A percentile compares a stretch with the other conserved stretches of the same genome.
Evolutionary conservation across 2,113 vertebrate species (phyloP).

Genomic region (Trichomycterus rosablanca): DNA sequence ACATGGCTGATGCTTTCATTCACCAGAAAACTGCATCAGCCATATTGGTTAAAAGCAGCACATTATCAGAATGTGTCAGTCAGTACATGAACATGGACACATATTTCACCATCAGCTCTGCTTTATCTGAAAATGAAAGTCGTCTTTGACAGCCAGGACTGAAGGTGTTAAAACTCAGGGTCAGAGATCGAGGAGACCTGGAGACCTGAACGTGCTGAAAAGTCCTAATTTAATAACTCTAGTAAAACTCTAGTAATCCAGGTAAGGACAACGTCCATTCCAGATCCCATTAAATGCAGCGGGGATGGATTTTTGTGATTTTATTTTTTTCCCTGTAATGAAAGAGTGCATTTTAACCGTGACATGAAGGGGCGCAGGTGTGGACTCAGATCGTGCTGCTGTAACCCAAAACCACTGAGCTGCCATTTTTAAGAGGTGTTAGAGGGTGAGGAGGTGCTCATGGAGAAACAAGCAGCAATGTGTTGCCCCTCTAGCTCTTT

Average conservation of each 20-base stretch:
- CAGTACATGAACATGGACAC: slow-evolving; percentile 42
- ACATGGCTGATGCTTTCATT: no score
- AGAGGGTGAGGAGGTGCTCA: slow-evolving; percentile 50
- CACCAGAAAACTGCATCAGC: slow-evolving; percentile 49
- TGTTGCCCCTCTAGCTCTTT: slow-evolving; percentile 3
- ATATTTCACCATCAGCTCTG: slow-evolving; percentile 51
- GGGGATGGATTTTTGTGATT: slow-evolving; percentile 48
- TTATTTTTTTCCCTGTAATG: slow-evolving; percentile 32
- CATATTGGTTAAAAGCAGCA: no score
- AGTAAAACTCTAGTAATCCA: no score
- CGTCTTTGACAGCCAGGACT: slow-evolving; percentile 38
- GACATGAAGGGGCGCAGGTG: slow-evolving; percentile 22
- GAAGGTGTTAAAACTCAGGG: slow-evolving; percentile 42
- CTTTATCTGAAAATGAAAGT: slow-evolving; percentile 57
- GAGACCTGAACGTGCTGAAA: slow-evolving; percentile 35
- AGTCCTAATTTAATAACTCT: no score
- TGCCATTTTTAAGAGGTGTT: slow-evolving; percentile 59
- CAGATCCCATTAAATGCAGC: slow-evolving; percentile 54
- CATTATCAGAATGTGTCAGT: no score
- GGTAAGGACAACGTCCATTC: no score
- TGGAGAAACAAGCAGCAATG: slow-evolving; percentile 53
- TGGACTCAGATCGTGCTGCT: slow-evolving; percentile 30
- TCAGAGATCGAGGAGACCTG: slow-evolving; percentile 1
- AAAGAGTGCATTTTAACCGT: slow-evolving; percentile 59
- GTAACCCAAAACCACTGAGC: slow-evolving; percentile 47